Base-by-base conservation (phyloP, 92 coral and sea anemone species). In the Phenganax marumi region DNA sequence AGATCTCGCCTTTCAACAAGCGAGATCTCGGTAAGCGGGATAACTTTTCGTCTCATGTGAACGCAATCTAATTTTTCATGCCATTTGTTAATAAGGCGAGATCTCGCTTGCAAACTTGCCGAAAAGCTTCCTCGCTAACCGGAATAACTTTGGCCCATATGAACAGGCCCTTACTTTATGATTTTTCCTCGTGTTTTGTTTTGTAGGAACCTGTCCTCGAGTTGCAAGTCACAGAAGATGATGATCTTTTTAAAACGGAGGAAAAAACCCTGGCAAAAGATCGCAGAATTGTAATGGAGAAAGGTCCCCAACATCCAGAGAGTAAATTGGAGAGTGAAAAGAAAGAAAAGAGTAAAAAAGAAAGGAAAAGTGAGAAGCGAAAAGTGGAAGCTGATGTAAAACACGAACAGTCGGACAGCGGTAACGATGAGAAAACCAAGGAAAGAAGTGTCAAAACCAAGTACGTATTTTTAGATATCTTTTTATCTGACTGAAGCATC, bases 121-220 rank as follows among this genome's bases (percentile, higher is more conserved):
- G n/a, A n/a, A n/a, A n/a, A n/a, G n/a, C n/a, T n/a, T n/a, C n/a
- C n/a, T n/a, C n/a, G n/a, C n/a, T n/a, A n/a, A n/a, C n/a, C n/a
- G n/a, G n/a, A n/a, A n/a, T n/a, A n/a, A n/a, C n/a, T n/a, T n/a
- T n/a, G n/a, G n/a, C n/a, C n/a, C n/a, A n/a, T n/a, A n/a, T n/a
- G n/a, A n/a, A n/a, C n/a, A n/a, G n/a, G n/a, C n/a, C n/a, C n/a
- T 21, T 52, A 52, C 33, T 50, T 47, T 70, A 49, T 50, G 33
- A 69, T 62, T 12, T 77, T 73, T 64, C 52, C n/a, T 19, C 12
- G 10, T 63, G 24, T 6, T 8, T 12, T 72, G 58, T 23, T 50
- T 62, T 56, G n/a, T n/a, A 86, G 85, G 98, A 92, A 79, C 98
- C 98, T 25, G 86, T 95, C 21, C 91, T 95, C 68, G 97, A 95